These are phyloP conservation scores for Amphiura filiformis DNA, from an alignment of 35 echinoderm and acorn worm genomes.

Conservation along the genomic window DNA sequence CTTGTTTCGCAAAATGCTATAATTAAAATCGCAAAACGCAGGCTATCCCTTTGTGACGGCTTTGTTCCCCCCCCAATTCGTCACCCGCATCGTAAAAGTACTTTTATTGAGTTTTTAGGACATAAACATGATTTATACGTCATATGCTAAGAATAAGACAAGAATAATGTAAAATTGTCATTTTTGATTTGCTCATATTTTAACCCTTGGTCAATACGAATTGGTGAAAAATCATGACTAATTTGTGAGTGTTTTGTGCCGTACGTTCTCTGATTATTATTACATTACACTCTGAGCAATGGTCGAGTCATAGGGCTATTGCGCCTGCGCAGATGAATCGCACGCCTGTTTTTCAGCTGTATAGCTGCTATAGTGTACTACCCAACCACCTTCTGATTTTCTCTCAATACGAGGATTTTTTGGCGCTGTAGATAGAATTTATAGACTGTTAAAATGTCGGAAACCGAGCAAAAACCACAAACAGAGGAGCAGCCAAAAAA, in stretches of 20 bases:
- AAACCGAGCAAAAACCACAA: conserved; percentile 66
- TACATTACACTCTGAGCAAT: background rate
- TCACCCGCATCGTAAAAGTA: no score
- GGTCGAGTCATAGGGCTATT: conserved; percentile 1
- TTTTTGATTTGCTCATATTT: no score
- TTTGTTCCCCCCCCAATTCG: no score
- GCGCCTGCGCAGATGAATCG: conserved; percentile 26
- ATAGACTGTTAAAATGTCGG: conserved; percentile 63
- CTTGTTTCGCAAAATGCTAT: no score
- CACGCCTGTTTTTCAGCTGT: background rate
- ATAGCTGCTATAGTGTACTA: background rate
- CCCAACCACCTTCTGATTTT: background rate
- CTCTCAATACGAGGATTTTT: conserved; percentile 15
- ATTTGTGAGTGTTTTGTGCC: background rate
- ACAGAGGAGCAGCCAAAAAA: conserved; percentile 53
- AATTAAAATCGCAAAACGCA: no score
- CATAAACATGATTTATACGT: no score
- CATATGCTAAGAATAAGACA: no score
- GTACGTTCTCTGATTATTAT: conserved; percentile 7
- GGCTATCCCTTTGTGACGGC: no score
- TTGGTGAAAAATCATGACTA: background rate
- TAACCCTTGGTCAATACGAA: background rate
- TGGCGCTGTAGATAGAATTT: conserved; percentile 12
- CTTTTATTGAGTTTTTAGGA: no score
- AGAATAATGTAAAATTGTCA: no score